These are phyloP conservation scores for Ancistrus triradiatus DNA, from an alignment of 2,113 vertebrate species.

Conservation along the genomic window DNA sequence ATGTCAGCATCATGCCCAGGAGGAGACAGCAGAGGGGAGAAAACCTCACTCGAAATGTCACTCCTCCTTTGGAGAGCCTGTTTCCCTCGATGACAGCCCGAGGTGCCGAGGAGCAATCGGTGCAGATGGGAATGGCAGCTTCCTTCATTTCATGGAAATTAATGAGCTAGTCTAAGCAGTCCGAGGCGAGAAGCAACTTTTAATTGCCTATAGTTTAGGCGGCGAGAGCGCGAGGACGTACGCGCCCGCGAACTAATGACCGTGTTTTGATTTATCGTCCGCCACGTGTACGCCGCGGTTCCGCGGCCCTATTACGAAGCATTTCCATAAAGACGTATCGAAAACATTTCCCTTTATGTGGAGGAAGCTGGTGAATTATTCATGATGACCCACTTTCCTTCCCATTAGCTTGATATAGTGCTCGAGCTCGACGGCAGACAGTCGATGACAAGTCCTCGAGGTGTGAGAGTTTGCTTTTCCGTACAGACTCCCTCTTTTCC, in stretches of 20 bases:
- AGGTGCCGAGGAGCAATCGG: constrained; percentile 39
- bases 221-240: neutral
- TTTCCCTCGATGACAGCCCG: constrained; percentile 41
- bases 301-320: constrained; percentile 36
- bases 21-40: constrained; percentile 39
- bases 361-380: constrained; percentile 47
- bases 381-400: constrained; percentile 45
- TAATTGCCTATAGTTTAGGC: constrained; percentile 19
- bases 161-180: constrained; percentile 28
- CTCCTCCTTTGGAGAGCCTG: constrained; percentile 34
- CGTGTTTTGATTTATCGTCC: constrained; percentile 39
- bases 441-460: constrained; percentile 44
- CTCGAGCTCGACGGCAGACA: constrained; percentile 44
- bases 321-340: constrained; percentile 40
- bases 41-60: constrained; percentile 48
- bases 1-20: constrained; percentile 62
- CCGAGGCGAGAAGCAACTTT: constrained; percentile 15
- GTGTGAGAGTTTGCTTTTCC: constrained; percentile 48
- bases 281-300: constrained; percentile 24
- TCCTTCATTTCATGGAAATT: constrained; percentile 30
- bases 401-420: constrained; percentile 51
- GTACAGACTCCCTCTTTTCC: constrained; percentile 45
- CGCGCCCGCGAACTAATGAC: constrained; percentile 30
- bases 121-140: constrained; percentile 26
- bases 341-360: constrained; percentile 46